A percentile compares a stretch with the other conserved stretches of the same genome.
Conservation (phyloP, 2,888 invertebrate genomes). For the Holacanthella duospinosa region DNA sequence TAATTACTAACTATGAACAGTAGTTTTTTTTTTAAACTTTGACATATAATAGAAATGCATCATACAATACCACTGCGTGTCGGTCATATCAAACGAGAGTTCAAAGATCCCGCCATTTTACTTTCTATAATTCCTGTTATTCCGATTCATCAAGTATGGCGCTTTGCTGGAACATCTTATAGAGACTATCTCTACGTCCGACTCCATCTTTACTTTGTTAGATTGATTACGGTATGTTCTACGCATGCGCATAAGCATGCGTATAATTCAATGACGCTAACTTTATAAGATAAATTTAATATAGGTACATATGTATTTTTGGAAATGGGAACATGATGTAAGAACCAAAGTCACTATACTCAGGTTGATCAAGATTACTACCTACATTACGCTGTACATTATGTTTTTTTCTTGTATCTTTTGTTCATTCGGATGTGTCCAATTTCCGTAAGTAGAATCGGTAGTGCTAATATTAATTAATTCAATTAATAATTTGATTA, state of each 20-base stretch:
- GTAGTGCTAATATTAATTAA: not conserved
- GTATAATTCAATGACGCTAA: not conserved
- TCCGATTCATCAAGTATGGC: constrained; percentile 12
- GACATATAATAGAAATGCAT: constrained; percentile 10
- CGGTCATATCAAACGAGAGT: constrained; percentile 12
- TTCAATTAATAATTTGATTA: too few relatives aligned
- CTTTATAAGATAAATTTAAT: not conserved
- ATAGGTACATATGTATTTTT: constrained; percentile 13
- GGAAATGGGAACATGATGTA: constrained; percentile 17
- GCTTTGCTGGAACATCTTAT: not conserved
- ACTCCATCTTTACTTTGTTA: constrained; percentile 3
- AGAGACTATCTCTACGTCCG: constrained; percentile 1
- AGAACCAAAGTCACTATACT: constrained; percentile 10
- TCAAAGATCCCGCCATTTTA: constrained; percentile 2
- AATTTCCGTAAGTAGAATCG: constrained; percentile 3
- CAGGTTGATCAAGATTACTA: constrained; percentile 14
- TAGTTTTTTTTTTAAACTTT: too few relatives aligned
- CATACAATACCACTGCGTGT: constrained; percentile 2
- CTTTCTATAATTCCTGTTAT: constrained; percentile 15
- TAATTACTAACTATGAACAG: too few relatives aligned
- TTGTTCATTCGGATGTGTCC: constrained; percentile 7
- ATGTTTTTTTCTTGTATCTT: constrained; percentile 11
- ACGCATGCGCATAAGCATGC: not conserved
- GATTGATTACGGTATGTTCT: constrained; percentile 9
- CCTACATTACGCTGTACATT: constrained; percentile 14